phyloP scores from a whole-genome alignment of 2,797 vertebrate species.

The Argentina silus region DNA sequence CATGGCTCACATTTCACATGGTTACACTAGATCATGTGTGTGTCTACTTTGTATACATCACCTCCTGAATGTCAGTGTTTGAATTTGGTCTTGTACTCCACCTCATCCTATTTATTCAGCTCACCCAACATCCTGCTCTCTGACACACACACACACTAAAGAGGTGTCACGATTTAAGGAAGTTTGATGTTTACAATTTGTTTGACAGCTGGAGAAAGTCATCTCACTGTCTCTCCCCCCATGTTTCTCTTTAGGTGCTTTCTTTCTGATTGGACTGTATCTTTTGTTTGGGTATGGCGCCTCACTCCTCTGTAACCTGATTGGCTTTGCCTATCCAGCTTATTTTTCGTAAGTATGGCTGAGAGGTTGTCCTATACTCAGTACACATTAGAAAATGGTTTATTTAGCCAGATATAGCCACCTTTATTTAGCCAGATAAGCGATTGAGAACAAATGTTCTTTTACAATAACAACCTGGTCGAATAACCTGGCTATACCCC shows the following conservation, averaged over 20 bases:
- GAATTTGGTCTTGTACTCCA: conserved; percentile 37
- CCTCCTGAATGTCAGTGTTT: conserved; percentile 44
- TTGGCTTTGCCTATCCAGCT: conserved; percentile 92
- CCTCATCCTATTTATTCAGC: conserved; percentile 45
- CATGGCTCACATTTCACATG: not conserved
- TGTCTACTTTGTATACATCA: not conserved
- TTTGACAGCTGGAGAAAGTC: not conserved
- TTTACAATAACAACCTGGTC: too few species aligned
- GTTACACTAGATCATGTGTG: conserved; percentile 6
- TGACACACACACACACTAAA: conserved; percentile 5
- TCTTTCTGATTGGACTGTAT: conserved; percentile 80
- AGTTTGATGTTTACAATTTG: not conserved
- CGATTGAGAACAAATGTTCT: too few species aligned
- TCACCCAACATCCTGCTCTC: conserved; percentile 52
- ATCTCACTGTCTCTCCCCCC: not conserved
- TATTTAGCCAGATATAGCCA: too few species aligned
- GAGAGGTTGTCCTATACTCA: not conserved
- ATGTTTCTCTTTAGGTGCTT: conserved; percentile 67
- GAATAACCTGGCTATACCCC: not conserved
- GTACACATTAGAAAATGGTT: not conserved
- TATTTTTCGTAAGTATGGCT: conserved; percentile 89
- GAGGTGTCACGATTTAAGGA: conserved; percentile 3
- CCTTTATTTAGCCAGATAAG: too few species aligned
- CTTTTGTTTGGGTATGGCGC: conserved; percentile 92
- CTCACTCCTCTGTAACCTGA: conserved; percentile 92